Base-by-base conservation (phyloP, 2,797 vertebrate species). In the Clarias laeviceps region DNA sequence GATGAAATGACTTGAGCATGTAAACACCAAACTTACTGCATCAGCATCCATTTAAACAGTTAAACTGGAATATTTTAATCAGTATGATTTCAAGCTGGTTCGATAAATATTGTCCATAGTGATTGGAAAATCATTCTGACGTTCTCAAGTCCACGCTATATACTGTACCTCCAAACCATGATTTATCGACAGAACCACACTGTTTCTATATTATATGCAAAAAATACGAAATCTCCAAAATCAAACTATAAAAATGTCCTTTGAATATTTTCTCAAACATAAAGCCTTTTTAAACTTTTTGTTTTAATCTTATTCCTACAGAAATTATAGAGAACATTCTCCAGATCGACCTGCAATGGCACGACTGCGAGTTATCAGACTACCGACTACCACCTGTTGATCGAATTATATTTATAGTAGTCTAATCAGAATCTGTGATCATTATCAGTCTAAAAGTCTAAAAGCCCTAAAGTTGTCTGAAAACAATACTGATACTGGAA, bases 371-470 rank as follows among this genome's bases (percentile, higher is more conserved):
- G n/a, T n/a, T 27, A n/a, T 62, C 77, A 61, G 32, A 20, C 56
- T 61, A 61, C 22, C 2, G 76, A 78, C 32, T 15, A 79, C 57
- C 57, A 79, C 77, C 59, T 79, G 59, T 27, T n/a, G 34, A 62
- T 17, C 57, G 3, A 59, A 62, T 79, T 45, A 62, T 62, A 79
- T 27, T 79, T 15, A 15, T 61, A 59, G 27, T 3, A 50, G 14
- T 54, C 8, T 29, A 57, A 57, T 59, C 54, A 32, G 27, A 61
- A 57, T 78, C 56, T 34, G 12, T 59, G 22, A 77, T 20, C 27
- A 0, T 57, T 27, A 50, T 56, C 9, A n/a, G 45, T n/a, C 72
- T n/a, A n/a, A n/a, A n/a, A n/a, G n/a, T n/a, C 7, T 29, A 74
- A 74, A 54, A 74, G 37, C 37, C 11, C 4, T n/a, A 24, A 18